Base-by-base conservation (phyloP, 2,888 invertebrate genomes). In the Nomada lathburiana region DNA sequence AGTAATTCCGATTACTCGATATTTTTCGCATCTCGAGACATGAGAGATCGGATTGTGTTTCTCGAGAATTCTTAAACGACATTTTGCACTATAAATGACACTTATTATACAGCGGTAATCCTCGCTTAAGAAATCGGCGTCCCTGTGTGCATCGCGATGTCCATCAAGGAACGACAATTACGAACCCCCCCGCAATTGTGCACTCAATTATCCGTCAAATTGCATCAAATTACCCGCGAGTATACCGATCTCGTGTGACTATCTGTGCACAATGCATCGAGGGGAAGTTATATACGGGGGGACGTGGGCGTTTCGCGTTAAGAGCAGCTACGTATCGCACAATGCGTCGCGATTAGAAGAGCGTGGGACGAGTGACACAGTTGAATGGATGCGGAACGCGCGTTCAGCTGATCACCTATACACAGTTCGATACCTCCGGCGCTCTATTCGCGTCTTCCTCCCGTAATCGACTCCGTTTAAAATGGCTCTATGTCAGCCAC, bases 321-420 rank as follows among this genome's bases (percentile, higher is more conserved):
- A 80, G 64, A 81, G 72, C 57, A 62, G 69, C 76, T 71, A 78
- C 71, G 80, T 82, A 68, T 72, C 77, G 75, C 59, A 85, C 88
- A 88, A 88, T 86, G 80, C 62, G 62, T 44, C 59, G 64, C 79
- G 85, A 88, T 88, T 89, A 88, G 81, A 29, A 69, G 9, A 29
- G 82, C 83, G 87, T 89, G 74, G 89, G 88, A 72, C 59, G 85
- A 79, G 44, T 76, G 85, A 86, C 84, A 75, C 67, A 80, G 80
- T 78, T 82, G 74, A 79, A 85, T 85, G 73, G 78, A 77, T 77
- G 52, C 69, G 71, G 82, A 73, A 79, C 79, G 84, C 81, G 60
- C 71, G 59, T 68, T 64, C 63, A 62, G 53, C 70, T 80, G 87
- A 83, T 88, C 85, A 85, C 77, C 72, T 55, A 76, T 78, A 36